Percentiles rank a stretch among this genome's conserved stretches.
phyloP scores from a whole-genome alignment of 2,888 invertebrate genomes.

The Euzophera pinguis region DNA sequence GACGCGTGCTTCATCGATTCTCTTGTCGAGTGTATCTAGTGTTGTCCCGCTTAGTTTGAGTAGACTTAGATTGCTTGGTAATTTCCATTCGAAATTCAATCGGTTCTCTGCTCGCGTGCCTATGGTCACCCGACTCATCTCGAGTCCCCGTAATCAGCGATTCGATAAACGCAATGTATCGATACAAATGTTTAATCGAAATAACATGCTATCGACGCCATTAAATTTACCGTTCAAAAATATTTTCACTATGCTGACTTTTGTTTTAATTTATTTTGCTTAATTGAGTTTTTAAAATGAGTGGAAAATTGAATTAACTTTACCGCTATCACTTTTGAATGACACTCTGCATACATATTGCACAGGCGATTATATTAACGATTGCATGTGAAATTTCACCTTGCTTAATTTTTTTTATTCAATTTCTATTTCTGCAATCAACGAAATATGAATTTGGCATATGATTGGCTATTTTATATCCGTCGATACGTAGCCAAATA shows the following conservation, averaged over 20 bases:
- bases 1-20: slow-evolving; percentile 60
- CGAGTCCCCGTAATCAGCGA: slow-evolving; percentile 54
- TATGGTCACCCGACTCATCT: slow-evolving; percentile 26
- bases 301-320: slow-evolving; percentile 8
- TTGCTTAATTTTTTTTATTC: not conserved
- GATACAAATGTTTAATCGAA: slow-evolving; percentile 36
- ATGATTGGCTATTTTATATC: not conserved
- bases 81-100: slow-evolving; percentile 45
- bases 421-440: not conserved
- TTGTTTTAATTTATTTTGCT: not conserved
- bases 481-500: no score
- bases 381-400: not conserved
- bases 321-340: slow-evolving; percentile 6
- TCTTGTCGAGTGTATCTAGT: slow-evolving; percentile 24
- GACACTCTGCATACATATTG: not conserved
- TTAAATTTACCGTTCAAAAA: slow-evolving; percentile 20
- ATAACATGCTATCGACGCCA: slow-evolving; percentile 36
- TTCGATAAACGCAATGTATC: slow-evolving; percentile 49
- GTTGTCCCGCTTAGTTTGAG: slow-evolving; percentile 60
- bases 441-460: not conserved
- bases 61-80: slow-evolving; percentile 41
- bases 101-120: slow-evolving; percentile 56
- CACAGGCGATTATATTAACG: not conserved
- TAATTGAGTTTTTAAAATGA: not conserved
- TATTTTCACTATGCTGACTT: slow-evolving; percentile 4